Evolutionary conservation across 30 jellyfish, hydroid and myxozoan genomes (phyloP).

Genomic region (Turritopsis dohrnii): DNA sequence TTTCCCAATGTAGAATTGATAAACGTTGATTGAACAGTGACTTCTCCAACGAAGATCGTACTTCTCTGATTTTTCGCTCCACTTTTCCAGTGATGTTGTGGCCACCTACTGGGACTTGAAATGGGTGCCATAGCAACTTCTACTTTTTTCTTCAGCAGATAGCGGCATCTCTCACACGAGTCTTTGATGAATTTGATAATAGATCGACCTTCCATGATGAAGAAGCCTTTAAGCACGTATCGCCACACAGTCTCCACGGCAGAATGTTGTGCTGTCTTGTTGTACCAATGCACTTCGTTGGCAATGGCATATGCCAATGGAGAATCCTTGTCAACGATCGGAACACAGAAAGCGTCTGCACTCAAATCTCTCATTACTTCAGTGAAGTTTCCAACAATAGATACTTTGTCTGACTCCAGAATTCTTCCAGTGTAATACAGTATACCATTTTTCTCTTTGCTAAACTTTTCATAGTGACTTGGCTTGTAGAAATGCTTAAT

Average conservation of each 20-base stretch:
- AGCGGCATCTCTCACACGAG: neutral
- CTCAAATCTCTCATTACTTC: neutral
- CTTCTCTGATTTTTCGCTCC: slow-evolving; percentile 12
- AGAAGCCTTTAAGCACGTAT: neutral
- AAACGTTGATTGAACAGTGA: neutral
- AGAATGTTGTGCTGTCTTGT: too few relatives aligned
- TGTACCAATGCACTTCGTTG: neutral
- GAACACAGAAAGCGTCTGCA: neutral
- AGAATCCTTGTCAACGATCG: slow-evolving; percentile 5
- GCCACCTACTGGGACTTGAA: slow-evolving; percentile 16
- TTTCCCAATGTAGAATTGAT: slow-evolving; percentile 21
- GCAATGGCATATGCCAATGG: neutral
- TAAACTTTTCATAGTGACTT: neutral
- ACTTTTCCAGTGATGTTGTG: slow-evolving; percentile 28
- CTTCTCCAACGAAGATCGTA: neutral
- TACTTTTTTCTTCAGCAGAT: neutral
- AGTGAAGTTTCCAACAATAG: slow-evolving; percentile 9
- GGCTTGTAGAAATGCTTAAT: neutral
- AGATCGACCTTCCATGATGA: neutral
- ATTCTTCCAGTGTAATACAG: slow-evolving; percentile 10
- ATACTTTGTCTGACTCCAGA: neutral
- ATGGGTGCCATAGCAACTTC: neutral
- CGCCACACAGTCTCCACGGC: neutral
- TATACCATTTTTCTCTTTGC: neutral
- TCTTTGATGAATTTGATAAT: neutral